Base-by-base conservation (phyloP, 2,888 invertebrate species). In the Aleiodes leptofemur region DNA sequence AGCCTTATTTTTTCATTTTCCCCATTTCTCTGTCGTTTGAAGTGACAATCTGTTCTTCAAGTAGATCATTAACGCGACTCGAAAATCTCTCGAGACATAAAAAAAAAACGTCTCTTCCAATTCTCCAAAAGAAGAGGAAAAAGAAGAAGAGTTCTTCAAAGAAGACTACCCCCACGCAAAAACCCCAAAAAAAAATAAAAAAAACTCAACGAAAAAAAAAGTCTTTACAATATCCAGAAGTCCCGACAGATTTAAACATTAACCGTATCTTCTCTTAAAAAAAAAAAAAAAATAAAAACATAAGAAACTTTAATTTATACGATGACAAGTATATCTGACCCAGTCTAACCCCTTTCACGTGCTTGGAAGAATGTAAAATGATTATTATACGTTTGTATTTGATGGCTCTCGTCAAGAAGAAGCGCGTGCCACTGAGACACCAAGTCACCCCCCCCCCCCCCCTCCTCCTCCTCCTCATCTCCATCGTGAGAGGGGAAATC, bases 401-500 rank as follows among this genome's bases (percentile, higher is more conserved):
- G 53, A 69, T 69, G 51, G 53, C 53, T 53, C 51, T 51, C 34
- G 13, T 51, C 69, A 51, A 43, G 31, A 59, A 51, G 53, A 61
- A 69, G 73, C 74, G 74, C 74, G 64, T 72, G 64, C 64, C 66
- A 74, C 56, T 43, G 23, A 64, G 50, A 68, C 38, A 57, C 43
- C 34, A 51, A 50, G 9, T 72, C 29, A 38, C 51, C 13, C 53
- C 59, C 64, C 48, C 73, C 53, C 57, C 51, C 13, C 53, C 59
- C 64, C 48, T 76, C 53, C 57, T 53, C 57, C 72, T 6, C 23
- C 59, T 34, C 68, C 23, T 23, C 23, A 1, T 64, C 50, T 55
- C 31, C 59, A 38, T 59, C 64, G 59, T 74, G 53, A 31, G 59
- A 38, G 69, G 71, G 77, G 80, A 51, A 77, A 77, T 79, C 80